These are phyloP conservation scores for Rutilus rutilus DNA, from an alignment of 2,113 vertebrate genomes.

Conservation along the genomic window DNA sequence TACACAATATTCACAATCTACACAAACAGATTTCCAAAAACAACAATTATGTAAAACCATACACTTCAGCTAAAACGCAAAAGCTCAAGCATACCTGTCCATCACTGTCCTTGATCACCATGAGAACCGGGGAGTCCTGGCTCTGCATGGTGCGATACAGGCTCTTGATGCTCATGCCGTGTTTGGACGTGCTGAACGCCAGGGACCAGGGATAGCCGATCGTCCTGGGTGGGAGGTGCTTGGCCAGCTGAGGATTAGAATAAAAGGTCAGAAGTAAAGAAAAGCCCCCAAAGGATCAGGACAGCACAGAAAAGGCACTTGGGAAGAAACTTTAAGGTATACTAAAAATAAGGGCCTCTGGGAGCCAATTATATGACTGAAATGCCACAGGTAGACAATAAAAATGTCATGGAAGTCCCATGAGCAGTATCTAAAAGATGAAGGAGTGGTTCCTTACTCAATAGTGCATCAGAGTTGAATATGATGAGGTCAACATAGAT, in stretches of 20 bases:
- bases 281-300: background rate
- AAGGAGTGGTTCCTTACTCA: background rate
- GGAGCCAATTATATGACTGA: background rate
- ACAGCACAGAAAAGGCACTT: background rate
- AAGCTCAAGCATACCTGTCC: constrained; percentile 81
- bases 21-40: background rate
- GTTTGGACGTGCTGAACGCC: constrained; percentile 93
- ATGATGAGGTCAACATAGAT: constrained; percentile 3
- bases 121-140: constrained; percentile 91
- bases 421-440: background rate
- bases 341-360: background rate
- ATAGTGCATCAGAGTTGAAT: background rate
- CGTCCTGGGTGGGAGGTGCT: constrained; percentile 93
- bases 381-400: background rate
- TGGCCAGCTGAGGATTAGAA: constrained; percentile 82
- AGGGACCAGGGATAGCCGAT: constrained; percentile 98
- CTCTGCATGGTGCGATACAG: constrained; percentile 94
- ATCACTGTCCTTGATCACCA: constrained; percentile 98
- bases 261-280: background rate
- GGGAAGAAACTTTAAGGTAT: background rate
- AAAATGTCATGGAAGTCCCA: constrained; percentile 12
- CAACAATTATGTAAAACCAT: background rate
- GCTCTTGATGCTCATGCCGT: constrained; percentile 98
- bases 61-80: background rate
- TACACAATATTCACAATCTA: background rate